Evolutionary conservation across 1,140 invertebrate species (phyloP), one percentile per base, ranked within the genome.

Genomic region (Cydia fagiglandana): DNA sequence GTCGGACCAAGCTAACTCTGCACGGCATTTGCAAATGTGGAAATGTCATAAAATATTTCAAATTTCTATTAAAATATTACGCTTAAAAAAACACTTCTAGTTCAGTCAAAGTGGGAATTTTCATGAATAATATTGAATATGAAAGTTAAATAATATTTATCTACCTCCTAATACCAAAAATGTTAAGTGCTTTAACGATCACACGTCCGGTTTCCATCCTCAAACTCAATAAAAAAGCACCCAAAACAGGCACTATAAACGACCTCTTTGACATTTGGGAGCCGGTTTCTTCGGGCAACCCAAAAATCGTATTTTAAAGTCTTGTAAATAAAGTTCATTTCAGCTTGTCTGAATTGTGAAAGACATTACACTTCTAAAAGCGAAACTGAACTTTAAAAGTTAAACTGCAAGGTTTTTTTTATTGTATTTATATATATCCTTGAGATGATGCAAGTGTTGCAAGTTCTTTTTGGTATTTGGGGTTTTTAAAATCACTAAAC

Each of bases 231-330:
- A 70, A 70, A 70, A 70, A 70, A 70, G 56, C 56, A 61, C 56
- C 56, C 66, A 17, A 38, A 38, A 70, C 66, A 17, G 66, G 66
- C 66, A 70, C 66, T 38, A 70, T 70, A 38, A 70, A 70, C 66
- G 66, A 70, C 66, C 66, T 70, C 34, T 70, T 70, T 70, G 66
- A 70, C 66, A 70, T 70, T 70, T 70, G 66, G 66, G 7, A 70
- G 34, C 66, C 66, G 34, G 66, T 70, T 70, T 66, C 28, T 66
- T 10, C 28, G 10, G n/a, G 0, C n/a, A 61, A 61, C 17, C n/a
- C 64, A 34, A 5, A n/a, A 34, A 66, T 34, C 12, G 28, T 10
- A 38, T 15, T 28, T 66, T 66, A n/a, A 66, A 0, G 3, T 4
- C 24, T 70, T 41, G 1, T 9, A 15, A 38, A 70, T 12, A 70